Evolutionary conservation across 2,888 invertebrate genomes (phyloP).

Genomic region (Ypsolopha sequella): DNA sequence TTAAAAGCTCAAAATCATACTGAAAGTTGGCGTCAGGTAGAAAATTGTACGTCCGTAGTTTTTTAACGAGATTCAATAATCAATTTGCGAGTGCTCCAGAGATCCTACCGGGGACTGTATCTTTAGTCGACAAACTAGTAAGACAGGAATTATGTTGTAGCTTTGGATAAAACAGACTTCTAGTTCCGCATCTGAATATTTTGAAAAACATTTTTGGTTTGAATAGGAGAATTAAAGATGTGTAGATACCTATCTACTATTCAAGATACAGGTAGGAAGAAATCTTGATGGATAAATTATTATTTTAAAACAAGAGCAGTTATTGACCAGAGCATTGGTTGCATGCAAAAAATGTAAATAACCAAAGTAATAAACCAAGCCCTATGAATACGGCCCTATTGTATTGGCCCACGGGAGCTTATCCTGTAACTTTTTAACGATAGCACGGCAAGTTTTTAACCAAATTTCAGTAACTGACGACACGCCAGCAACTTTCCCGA

Average conservation of each 20-base stretch:
- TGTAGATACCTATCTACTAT: too few species aligned
- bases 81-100: constrained; percentile 31
- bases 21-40: constrained; percentile 12
- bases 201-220: too few species aligned
- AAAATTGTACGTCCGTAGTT: constrained; percentile 39
- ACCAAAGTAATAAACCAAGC: too few species aligned
- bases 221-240: too few species aligned
- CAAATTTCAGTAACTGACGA: constrained; percentile 48
- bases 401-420: constrained; percentile 46
- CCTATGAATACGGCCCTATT: constrained; percentile 8
- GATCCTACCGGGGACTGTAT: constrained; percentile 1
- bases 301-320: too few species aligned
- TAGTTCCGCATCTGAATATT: too few species aligned
- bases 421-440: constrained; percentile 63
- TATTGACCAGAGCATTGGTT: too few species aligned
- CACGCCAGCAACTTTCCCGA: constrained; percentile 8
- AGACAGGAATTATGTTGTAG: background rate
- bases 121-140: constrained; percentile 2
- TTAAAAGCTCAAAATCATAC: background rate
- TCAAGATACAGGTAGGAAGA: too few species aligned
- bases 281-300: too few species aligned
- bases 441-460: constrained; percentile 61
- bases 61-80: constrained; percentile 63
- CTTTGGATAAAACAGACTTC: too few species aligned
- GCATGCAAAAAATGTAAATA: too few species aligned